phyloP scores from a whole-genome alignment of 2,797 vertebrate species.

The Sebastes minor region DNA sequence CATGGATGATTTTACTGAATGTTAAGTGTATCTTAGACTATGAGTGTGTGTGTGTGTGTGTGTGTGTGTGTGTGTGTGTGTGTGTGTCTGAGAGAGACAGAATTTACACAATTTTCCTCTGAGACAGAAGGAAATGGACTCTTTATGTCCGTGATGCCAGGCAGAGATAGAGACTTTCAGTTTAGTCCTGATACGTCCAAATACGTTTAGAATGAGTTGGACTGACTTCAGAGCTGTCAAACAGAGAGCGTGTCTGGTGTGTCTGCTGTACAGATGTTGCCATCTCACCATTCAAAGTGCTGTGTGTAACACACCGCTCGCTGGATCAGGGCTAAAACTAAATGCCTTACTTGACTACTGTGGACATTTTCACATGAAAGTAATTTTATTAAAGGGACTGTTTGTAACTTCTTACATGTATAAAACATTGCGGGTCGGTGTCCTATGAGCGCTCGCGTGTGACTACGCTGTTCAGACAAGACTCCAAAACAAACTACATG shows the following conservation, averaged over 20 bases:
- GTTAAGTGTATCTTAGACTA: background rate
- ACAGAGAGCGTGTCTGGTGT: background rate
- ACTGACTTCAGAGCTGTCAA: constrained; percentile 23
- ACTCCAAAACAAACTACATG: too few species aligned
- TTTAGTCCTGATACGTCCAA: background rate
- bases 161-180: background rate
- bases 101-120: background rate
- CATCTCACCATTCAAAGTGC: background rate
- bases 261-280: constrained; percentile 14
- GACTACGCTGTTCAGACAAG: too few species aligned
- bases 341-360: background rate
- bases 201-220: background rate
- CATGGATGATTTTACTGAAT: background rate
- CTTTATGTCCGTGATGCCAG: background rate
- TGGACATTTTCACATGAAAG: background rate
- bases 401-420: too few species aligned
- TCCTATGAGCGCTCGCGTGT: too few species aligned
- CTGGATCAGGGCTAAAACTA: background rate
- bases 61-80: background rate
- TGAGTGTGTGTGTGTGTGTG: background rate
- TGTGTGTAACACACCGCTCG: background rate
- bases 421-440: too few species aligned
- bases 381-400: too few species aligned
- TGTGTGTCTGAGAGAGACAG: background rate
- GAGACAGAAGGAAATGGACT: background rate